phyloP scores from a whole-genome alignment of 2,113 vertebrate genomes.

The Caloenas nicobarica region DNA sequence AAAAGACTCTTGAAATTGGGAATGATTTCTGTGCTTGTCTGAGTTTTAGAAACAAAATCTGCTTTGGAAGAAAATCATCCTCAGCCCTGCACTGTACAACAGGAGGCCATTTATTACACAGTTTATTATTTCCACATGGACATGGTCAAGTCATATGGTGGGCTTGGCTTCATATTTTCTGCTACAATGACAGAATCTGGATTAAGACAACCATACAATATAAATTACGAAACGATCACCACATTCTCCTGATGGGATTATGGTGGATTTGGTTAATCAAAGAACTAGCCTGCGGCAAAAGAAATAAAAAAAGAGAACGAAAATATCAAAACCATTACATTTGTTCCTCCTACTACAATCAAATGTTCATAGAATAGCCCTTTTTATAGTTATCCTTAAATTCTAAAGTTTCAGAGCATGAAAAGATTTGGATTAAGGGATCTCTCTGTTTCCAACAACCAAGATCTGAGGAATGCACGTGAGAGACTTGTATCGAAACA shows the following conservation, averaged over 20 bases:
- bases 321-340: conserved; percentile 8
- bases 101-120: conserved; percentile 51
- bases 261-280: conserved; percentile 60
- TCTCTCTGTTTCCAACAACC: conserved; percentile 17
- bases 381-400: conserved; percentile 38
- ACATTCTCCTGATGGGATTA: conserved; percentile 70
- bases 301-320: conserved; percentile 18
- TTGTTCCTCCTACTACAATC: background rate
- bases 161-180: conserved; percentile 61
- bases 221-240: conserved; percentile 68
- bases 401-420: conserved; percentile 34
- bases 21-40: conserved; percentile 24
- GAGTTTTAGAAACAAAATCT: conserved; percentile 47
- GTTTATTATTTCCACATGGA: conserved; percentile 75
- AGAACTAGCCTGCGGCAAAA: conserved; percentile 38
- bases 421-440: conserved; percentile 51
- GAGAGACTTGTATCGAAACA: background rate
- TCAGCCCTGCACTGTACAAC: background rate
- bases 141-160: conserved; percentile 38
- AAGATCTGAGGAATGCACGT: background rate
- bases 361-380: background rate
- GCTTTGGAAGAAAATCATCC: conserved; percentile 34
- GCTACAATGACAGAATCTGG: conserved; percentile 54
- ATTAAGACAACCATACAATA: conserved; percentile 66
- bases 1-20: background rate